Base-by-base conservation (phyloP, 2,888 invertebrate species). In the Lottia gigantea region DNA sequence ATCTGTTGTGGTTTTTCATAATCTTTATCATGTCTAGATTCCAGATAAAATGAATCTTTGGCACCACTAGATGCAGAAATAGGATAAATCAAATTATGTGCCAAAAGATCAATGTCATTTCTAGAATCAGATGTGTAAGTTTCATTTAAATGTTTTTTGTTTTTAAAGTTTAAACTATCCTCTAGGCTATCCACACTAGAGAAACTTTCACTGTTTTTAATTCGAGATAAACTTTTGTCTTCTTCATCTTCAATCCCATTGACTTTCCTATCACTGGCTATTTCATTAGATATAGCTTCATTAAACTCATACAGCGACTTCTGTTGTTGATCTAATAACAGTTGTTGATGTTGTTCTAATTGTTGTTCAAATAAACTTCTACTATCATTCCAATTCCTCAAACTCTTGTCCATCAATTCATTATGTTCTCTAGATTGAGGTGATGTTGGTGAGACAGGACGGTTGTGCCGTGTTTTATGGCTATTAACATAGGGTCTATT, bases 321-420 rank as follows among this genome's bases (percentile, higher is more conserved):
- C 74, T 83, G 78, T 70, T 86, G 85, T 68, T 86, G 83, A 45
- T 84, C 79, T 15, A 80, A 66, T 15, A 86, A 71, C 64, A 80
- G 73, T 25, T 80, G 81, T 68, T 86, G 86, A 26, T 86, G 85
- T 6, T 85, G 80, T 68, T 85, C 82, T 26, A 86, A 74, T 69
- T 84, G 83, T 62, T 84, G 82, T 75, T 87, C 87, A 79, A 87
- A 87, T 69, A 86, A 74, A 67, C 76, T 84, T 23, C 82, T 77
- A 70, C 86, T 86, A 73, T 78, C 83, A 26, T 75, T 82, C 66
- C 84, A 68, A 71, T 85, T 86, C 40, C 80, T 77, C 65, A 85
- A 71, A 69, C 85, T 86, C 66, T 78, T 78, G 65, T 82, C 80
- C 70, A 82, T 81, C 46, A 85, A 71, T 46, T 81, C 80, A 12